Evolutionary conservation across 2,797 vertebrate species (phyloP).

Genomic region (Clarias fuscus): DNA sequence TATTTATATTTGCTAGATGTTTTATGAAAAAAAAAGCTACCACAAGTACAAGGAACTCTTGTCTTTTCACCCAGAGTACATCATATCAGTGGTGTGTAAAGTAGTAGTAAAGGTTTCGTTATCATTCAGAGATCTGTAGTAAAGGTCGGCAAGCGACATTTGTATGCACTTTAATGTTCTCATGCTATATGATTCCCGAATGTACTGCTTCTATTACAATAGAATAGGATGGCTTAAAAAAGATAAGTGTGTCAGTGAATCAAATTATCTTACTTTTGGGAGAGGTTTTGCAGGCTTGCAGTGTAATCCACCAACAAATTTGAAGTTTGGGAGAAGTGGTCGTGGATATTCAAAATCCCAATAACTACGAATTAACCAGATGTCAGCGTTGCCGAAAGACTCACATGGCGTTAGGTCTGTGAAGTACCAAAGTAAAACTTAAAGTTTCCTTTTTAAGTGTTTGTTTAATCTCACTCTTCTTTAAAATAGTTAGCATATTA

Average conservation of each 20-base stretch:
- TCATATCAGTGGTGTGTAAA: too few relatives aligned
- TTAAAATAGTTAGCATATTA: too few relatives aligned
- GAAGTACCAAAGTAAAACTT: background rate
- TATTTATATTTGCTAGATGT: too few relatives aligned
- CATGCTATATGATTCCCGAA: too few relatives aligned
- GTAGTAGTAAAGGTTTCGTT: background rate
- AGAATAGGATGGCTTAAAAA: background rate
- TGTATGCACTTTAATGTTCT: too few relatives aligned
- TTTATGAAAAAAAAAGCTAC: too few relatives aligned
- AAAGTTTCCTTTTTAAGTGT: too few relatives aligned
- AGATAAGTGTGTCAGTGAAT: background rate
- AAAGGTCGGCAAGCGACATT: background rate
- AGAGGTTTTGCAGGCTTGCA: conserved; percentile 83
- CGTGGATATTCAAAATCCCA: conserved; percentile 90
- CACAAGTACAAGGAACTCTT: background rate
- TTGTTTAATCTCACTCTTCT: too few relatives aligned
- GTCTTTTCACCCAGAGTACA: background rate
- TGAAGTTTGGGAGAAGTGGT: conserved; percentile 83
- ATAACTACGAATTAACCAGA: conserved; percentile 87
- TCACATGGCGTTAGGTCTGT: conserved; percentile 80
- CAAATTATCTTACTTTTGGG: conserved; percentile 70
- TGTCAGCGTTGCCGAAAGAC: conserved; percentile 80
- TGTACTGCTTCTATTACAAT: too few relatives aligned
- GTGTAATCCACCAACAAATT: conserved; percentile 87
- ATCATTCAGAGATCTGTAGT: background rate